Evolutionary conservation across 2,113 vertebrate genomes (phyloP).

Genomic region (Oenanthe oenanthe): DNA sequence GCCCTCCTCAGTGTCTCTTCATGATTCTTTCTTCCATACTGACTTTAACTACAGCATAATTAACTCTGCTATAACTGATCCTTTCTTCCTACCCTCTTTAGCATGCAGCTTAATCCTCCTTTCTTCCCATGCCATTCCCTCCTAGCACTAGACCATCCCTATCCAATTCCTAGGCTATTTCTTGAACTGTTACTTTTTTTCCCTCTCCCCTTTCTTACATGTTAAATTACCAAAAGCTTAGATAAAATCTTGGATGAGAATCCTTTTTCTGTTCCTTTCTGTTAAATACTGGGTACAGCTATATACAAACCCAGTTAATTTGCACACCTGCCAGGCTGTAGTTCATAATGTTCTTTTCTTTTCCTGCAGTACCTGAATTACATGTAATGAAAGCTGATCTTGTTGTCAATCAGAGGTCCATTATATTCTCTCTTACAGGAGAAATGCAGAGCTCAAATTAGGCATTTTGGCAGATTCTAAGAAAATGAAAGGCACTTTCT

Average conservation of each 20-base stretch:
- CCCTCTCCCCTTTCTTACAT: neutral
- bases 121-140: conserved; percentile 51
- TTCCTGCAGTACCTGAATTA: neutral
- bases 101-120: conserved; percentile 41
- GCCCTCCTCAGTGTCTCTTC: conserved; percentile 15
- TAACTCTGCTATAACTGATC: conserved; percentile 38
- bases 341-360: conserved; percentile 33
- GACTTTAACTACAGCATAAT: conserved; percentile 32
- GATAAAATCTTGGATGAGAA: neutral
- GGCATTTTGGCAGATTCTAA: neutral
- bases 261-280: neutral
- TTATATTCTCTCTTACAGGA: conserved; percentile 1
- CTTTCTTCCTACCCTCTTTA: conserved; percentile 30
- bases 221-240: neutral
- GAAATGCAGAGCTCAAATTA: neutral
- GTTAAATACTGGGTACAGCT: neutral
- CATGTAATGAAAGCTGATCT: neutral
- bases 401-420: conserved; percentile 21
- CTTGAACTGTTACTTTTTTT: conserved; percentile 20
- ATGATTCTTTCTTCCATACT: conserved; percentile 44
- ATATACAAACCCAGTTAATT: neutral
- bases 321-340: neutral
- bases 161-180: conserved; percentile 22
- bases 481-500: conserved; percentile 5
- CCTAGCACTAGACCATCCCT: conserved; percentile 21